Evolutionary conservation across 2,888 invertebrate species (phyloP).

Genomic region (Nebria salina): DNA sequence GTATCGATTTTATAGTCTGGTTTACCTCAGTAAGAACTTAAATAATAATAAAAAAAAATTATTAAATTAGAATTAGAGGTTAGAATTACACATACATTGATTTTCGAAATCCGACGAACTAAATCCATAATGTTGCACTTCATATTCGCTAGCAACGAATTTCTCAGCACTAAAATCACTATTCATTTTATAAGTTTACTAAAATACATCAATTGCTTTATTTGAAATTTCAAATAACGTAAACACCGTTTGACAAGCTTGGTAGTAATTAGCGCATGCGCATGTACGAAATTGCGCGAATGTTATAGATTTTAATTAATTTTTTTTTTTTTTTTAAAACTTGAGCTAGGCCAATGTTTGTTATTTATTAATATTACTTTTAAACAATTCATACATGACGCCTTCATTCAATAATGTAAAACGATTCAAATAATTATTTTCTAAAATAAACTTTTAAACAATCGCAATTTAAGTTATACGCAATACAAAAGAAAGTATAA

Average conservation of each 20-base stretch:
- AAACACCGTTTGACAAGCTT: slow-evolving; percentile 9
- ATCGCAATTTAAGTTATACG: neutral
- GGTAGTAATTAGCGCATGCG: too few relatives aligned
- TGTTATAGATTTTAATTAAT: too few relatives aligned
- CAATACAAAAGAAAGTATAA: neutral
- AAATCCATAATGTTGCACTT: slow-evolving; percentile 40
- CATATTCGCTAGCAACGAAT: slow-evolving; percentile 32
- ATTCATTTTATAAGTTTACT: slow-evolving; percentile 15
- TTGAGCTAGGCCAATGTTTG: too few relatives aligned
- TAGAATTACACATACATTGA: slow-evolving; percentile 30
- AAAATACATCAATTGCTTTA: neutral
- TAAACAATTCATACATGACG: too few relatives aligned
- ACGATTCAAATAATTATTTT: too few relatives aligned
- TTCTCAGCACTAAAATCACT: slow-evolving; percentile 22
- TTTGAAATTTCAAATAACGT: slow-evolving; percentile 2
- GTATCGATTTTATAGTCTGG: slow-evolving; percentile 24
- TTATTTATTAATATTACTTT: too few relatives aligned
- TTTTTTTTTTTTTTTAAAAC: too few relatives aligned
- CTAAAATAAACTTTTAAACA: neutral
- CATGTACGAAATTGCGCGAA: too few relatives aligned
- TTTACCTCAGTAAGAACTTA: slow-evolving; percentile 21
- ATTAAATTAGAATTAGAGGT: slow-evolving; percentile 23
- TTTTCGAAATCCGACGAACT: slow-evolving; percentile 29
- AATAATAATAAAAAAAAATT: slow-evolving; percentile 3
- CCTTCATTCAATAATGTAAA: too few relatives aligned